Evolutionary conservation across 2,888 invertebrate species (phyloP), one percentile per base, ranked within the genome.

Genomic region (Epirrhoe alternata): DNA sequence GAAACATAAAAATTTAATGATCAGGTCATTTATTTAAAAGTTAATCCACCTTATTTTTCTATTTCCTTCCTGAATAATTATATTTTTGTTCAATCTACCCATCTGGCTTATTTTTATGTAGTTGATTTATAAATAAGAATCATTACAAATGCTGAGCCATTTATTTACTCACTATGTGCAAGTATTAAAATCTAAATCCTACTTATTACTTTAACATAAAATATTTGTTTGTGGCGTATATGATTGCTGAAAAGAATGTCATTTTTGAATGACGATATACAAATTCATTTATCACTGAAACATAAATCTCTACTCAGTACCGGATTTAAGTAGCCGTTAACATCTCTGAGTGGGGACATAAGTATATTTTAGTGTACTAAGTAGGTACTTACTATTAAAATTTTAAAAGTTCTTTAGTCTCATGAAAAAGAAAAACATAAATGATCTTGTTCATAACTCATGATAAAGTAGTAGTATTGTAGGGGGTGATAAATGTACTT

Each of bases 11-110:
- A 5, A 31, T 3, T 12, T n/a, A 5, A 51, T 30, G 6, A 12
- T 3, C 24, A 30, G 51, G 12, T 12, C 12, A 30, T 51, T 51
- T 51, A 30, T 24, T 12, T 14, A 56, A n/a, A 5, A 38, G 2
- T 35, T 1, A 16, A 14, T 14, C 16, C 7, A 14, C 47, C 16
- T 7, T 1, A 12, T 56, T 56, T 8, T 54, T 56, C 0, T 30
- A 12, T 51, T 56, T 31, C 14, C 56, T 31, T 56, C 5, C 30
- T 56, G 30, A 56, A 45, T 14, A 56, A 56, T 56, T 45, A 38
- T 12, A 42, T 30, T 56, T 56, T 42, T 42, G 38, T 42, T 12
- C 12, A 12, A 42, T 33, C 53, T 54, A 38, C 35, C 35, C 17
- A 8, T 35, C 16, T 54, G 24, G 7, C 24, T 3, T 33, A 33